phyloP scores from a whole-genome alignment of 2,797 vertebrate genomes.

The Peromyscus attwateri region DNA sequence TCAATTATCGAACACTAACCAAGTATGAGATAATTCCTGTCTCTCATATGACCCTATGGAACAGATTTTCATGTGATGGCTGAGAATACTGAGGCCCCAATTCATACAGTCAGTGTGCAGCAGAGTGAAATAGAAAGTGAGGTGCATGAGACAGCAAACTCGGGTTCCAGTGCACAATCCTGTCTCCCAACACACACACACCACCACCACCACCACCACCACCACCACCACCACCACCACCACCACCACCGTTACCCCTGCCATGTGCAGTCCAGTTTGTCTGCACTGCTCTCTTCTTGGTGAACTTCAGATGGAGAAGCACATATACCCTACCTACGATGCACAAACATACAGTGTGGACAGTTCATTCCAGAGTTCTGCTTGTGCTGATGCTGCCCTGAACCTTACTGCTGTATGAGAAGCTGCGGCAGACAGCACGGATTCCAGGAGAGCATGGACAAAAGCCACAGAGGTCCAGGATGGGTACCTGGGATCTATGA shows the following conservation, averaged over 20 bases:
- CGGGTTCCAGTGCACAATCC: not conserved
- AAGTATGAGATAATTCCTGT: not conserved
- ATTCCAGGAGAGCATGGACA: not conserved
- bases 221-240: too few relatives aligned
- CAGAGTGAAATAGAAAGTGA: not conserved
- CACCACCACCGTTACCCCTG: not conserved
- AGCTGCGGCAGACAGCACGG: not conserved
- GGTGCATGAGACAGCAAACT: not conserved
- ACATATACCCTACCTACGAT: not conserved
- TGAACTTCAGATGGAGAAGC: not conserved
- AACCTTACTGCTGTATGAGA: not conserved
- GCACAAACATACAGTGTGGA: not conserved
- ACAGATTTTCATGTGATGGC: slow-evolving; percentile 31
- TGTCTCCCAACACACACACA: not conserved
- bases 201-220: too few relatives aligned
- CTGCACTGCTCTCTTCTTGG: not conserved
- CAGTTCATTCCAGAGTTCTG: not conserved
- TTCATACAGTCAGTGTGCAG: not conserved
- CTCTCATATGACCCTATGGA: not conserved
- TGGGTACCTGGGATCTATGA: not conserved
- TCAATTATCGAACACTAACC: not conserved
- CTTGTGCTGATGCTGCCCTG: not conserved
- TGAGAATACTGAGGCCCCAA: slow-evolving; percentile 23
- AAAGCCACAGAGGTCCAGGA: not conserved
- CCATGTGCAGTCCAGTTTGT: not conserved